These are phyloP conservation scores for Rotaria macrura DNA, from an alignment of 2,888 invertebrate genomes.

Conservation along the genomic window DNA sequence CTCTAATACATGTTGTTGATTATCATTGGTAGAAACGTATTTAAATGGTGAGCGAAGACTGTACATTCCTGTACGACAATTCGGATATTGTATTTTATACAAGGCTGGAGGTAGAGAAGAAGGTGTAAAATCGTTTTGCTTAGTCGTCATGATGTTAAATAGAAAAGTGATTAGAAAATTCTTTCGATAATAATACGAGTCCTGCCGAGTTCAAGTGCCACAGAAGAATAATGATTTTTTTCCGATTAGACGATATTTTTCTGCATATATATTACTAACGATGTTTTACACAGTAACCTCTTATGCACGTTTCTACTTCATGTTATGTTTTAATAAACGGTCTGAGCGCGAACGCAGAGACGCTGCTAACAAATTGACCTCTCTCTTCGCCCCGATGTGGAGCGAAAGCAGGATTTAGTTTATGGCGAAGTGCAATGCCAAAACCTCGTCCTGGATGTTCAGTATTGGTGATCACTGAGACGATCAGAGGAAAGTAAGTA, in stretches of 20 bases:
- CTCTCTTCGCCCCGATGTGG: conserved; percentile 12
- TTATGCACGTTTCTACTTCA: too few relatives aligned
- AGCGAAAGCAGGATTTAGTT: conserved; percentile 12
- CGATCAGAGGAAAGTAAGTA: conserved; percentile 12
- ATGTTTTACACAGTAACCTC: too few relatives aligned
- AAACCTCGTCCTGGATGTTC: conserved; percentile 15
- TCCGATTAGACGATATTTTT: too few relatives aligned
- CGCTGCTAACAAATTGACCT: conserved; percentile 15
- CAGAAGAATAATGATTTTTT: neutral
- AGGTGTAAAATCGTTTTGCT: too few relatives aligned
- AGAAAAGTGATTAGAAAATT: too few relatives aligned
- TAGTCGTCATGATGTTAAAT: too few relatives aligned
- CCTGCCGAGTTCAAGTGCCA: too few relatives aligned
- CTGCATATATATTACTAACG: neutral
- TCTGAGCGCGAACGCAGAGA: conserved; percentile 12
- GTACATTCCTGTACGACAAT: too few relatives aligned
- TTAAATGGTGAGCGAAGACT: too few relatives aligned
- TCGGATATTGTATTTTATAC: neutral
- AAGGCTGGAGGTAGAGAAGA: neutral
- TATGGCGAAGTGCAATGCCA: conserved; percentile 8
- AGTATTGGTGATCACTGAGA: conserved; percentile 1
- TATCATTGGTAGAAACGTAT: too few relatives aligned
- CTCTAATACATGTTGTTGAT: too few relatives aligned
- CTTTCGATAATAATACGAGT: too few relatives aligned
- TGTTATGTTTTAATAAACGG: neutral